Evolutionary conservation across 2,113 vertebrate species (phyloP).

Genomic region (Mandrillus leucophaeus): DNA sequence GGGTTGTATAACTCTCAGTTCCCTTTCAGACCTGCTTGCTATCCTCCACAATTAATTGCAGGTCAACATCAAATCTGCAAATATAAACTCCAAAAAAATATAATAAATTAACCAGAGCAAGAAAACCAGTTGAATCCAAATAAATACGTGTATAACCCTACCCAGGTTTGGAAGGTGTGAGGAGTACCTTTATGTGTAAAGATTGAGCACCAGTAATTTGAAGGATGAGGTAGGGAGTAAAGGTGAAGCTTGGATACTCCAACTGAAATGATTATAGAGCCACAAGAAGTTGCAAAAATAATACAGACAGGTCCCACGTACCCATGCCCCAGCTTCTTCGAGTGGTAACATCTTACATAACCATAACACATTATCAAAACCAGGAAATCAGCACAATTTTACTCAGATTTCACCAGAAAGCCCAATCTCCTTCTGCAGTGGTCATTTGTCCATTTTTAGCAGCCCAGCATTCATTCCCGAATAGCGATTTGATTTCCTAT

Average conservation of each 20-base stretch:
- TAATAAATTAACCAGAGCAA: neutral
- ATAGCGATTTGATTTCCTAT: neutral
- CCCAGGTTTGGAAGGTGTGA: neutral
- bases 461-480: neutral
- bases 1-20: neutral
- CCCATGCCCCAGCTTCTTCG: neutral
- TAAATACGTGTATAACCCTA: neutral
- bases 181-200: neutral
- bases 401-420: neutral
- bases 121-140: neutral
- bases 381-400: neutral
- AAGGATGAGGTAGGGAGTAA: neutral
- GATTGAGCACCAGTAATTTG: neutral
- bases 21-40: neutral
- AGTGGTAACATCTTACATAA: neutral
- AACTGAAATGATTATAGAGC: neutral
- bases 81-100: neutral
- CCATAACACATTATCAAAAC: neutral
- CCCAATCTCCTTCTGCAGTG: neutral
- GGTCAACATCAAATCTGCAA: neutral
- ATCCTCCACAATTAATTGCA: neutral
- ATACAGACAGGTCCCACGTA: neutral
- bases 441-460: neutral
- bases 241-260: neutral
- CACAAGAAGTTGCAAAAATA: constrained; percentile 21